Base-by-base conservation (phyloP, 2,797 vertebrate species). In the Distichodus sexfasciatus region DNA sequence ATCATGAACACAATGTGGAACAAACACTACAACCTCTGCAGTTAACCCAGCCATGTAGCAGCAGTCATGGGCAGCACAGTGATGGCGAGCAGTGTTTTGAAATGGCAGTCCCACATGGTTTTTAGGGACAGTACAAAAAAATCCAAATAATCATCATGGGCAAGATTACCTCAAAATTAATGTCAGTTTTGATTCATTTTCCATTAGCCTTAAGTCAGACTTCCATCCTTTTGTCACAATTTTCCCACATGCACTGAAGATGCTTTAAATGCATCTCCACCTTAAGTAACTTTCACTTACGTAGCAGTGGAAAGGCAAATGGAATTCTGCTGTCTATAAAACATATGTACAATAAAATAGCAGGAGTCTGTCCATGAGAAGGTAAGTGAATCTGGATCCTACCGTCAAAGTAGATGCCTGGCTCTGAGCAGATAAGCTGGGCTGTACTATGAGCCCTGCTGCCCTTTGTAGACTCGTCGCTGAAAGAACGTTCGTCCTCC, bases 361-460 rank as follows among this genome's bases (percentile, higher is more conserved):
- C 10, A 17, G 8, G 28, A 40, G 5, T 5, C 7, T 33, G 12
- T 38, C 21, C 19, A 10, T 29, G 40, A 19, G 24, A 26, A 21
- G 44, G 9, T 38, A 23, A 10, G 4, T n/a, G 9, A 41, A 43
- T 10, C 5, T 1, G 19, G 23, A 10, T 55, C 91, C 24, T 89
- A 98, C 97, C 95, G 89, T 98, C 95, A 86, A 98, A 98, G 82
- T 97, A 99, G 87, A 93, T 95, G 85, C 93, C 92, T 48, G 93
- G 91, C 65, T 94, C 93, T 4, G 94, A 92, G 9, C 93, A 93
- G 65, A 97, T 93, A 11, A 95, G 90, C 79, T 97, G 95, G 69
- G 91, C 92, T 0, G 91, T 92, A 79, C 93, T 91, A 9, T 92
- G 92, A 24, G 93, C 90, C 55, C 91, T 86, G 60, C 88, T 91